phyloP scores from a whole-genome alignment of 2,888 invertebrate species.

The Rotaria magnacalcarata region DNA sequence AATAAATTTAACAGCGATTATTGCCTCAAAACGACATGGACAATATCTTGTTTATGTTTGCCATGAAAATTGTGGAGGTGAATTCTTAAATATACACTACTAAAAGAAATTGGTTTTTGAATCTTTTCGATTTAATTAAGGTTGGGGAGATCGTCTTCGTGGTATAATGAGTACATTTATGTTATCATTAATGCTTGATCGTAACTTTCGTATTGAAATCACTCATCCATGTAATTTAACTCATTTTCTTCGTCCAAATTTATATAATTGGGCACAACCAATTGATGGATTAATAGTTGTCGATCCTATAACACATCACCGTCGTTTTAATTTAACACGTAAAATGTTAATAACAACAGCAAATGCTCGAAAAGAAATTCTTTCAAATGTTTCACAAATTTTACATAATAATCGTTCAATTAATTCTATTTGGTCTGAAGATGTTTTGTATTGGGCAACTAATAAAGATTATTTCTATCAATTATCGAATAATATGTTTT shows the following conservation, averaged over 20 bases:
- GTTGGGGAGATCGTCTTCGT: conserved; percentile 48
- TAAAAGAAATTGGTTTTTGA: not conserved
- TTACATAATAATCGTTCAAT: not conserved
- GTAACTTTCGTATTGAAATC: conserved; percentile 47
- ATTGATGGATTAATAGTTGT: not conserved
- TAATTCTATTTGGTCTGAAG: not conserved
- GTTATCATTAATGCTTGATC: conserved; percentile 46
- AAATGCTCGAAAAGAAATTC: not conserved
- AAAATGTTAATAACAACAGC: conserved; percentile 26
- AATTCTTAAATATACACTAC: not conserved
- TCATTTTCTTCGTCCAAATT: conserved; percentile 38
- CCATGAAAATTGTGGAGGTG: conserved; percentile 33
- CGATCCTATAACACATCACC: not conserved
- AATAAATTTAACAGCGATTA: conserved; percentile 15
- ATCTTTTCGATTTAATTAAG: not conserved
- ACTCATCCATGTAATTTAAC: conserved; percentile 47
- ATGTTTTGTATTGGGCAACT: conserved; percentile 8
- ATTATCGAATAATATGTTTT: conserved; percentile 11
- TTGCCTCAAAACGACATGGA: not conserved
- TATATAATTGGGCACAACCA: conserved; percentile 39
- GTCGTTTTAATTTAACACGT: conserved; percentile 1
- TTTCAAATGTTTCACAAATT: conserved; percentile 3
- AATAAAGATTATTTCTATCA: conserved; percentile 33
- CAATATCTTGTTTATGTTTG: conserved; percentile 37
- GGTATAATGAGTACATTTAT: conserved; percentile 48